Evolutionary conservation across 37 sponge, comb jelly and placozoan species (phyloP), one percentile per base, ranked within the genome.

Genomic region (Spongia lamella): DNA sequence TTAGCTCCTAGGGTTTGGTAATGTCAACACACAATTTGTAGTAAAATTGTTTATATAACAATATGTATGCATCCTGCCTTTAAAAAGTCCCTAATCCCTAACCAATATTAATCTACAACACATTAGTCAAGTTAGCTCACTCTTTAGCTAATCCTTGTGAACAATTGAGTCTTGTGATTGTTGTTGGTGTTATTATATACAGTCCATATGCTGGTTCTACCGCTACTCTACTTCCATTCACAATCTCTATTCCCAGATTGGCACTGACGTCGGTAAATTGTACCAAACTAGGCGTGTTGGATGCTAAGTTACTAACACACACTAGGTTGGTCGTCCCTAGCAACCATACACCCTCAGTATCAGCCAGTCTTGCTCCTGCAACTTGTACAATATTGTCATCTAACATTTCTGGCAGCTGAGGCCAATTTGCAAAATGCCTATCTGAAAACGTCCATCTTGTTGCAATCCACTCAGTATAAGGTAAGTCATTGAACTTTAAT

Each of bases 391-490:
- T 77, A 17, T 33, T 1, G 37, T 52, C 55, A 5, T 43, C 9
- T 1, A 90, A 27, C 15, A 31, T 39, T 1, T 72, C 29, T 20
- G 91, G 91, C 6, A 90, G 70, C 2, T 43, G n/a, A 0, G 86
- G 86, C 91, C 91, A 90, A 52, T 85, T 53, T 1, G 83, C 51
- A 64, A 85, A 81, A 14, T 63, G 65, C 15, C 55, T 56, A 15
- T 78, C 72, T n/a, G 17, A 53, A 25, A 77, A 82, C 5, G 91
- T 78, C 87, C 86, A 86, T 7, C 91, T 55, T 47, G 80, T 71
- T 0, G 91, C 72, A 7, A 90, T 32, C 91, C 91, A 90, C 58
- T 90, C 91, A 2, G 91, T 90, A 56, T 90, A 90, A 1, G 87
- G 87, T 11, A 39, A 21, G 64, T 90, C 91, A 25, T 47, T 33